These are phyloP conservation scores for Drosophila rellima DNA, from an alignment of 2,888 invertebrate genomes.

Conservation along the genomic window DNA sequence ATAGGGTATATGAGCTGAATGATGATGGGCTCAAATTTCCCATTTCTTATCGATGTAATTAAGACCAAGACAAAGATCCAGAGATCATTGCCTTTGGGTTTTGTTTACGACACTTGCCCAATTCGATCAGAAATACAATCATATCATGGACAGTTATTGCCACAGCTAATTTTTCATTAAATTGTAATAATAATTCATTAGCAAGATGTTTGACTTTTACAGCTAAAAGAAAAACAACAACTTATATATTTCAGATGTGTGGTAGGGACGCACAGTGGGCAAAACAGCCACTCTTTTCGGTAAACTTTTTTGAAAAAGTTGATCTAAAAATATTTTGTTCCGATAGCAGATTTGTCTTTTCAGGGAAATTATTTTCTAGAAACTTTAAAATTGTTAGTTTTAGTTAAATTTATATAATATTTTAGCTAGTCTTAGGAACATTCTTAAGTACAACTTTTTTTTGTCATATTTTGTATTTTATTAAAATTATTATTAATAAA, in stretches of 20 bases:
- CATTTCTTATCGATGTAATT: constrained; percentile 68
- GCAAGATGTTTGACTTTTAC: constrained; percentile 49
- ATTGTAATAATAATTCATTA: constrained; percentile 81
- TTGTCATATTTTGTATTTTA: too few relatives aligned
- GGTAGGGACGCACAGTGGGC: constrained; percentile 1
- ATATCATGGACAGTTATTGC: constrained; percentile 43
- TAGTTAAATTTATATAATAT: too few relatives aligned
- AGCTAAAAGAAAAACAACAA: constrained; percentile 1
- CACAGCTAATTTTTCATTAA: constrained; percentile 73
- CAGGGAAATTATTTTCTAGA: too few relatives aligned
- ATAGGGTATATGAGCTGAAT: constrained; percentile 44
- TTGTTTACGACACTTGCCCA: constrained; percentile 56
- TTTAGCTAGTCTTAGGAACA: too few relatives aligned
- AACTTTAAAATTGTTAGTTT: too few relatives aligned
- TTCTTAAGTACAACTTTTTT: too few relatives aligned
- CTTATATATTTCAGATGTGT: constrained; percentile 2
- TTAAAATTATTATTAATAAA: too few relatives aligned
- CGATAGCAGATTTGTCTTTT: too few relatives aligned
- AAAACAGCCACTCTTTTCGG: background rate
- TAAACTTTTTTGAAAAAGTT: too few relatives aligned
- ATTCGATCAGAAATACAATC: constrained; percentile 40
- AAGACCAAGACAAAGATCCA: constrained; percentile 43
- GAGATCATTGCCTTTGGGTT: constrained; percentile 16
- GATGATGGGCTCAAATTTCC: constrained; percentile 42
- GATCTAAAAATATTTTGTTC: too few relatives aligned